Conservation (phyloP, 2,888 invertebrate genomes). For the Acleris holmiana region DNA sequence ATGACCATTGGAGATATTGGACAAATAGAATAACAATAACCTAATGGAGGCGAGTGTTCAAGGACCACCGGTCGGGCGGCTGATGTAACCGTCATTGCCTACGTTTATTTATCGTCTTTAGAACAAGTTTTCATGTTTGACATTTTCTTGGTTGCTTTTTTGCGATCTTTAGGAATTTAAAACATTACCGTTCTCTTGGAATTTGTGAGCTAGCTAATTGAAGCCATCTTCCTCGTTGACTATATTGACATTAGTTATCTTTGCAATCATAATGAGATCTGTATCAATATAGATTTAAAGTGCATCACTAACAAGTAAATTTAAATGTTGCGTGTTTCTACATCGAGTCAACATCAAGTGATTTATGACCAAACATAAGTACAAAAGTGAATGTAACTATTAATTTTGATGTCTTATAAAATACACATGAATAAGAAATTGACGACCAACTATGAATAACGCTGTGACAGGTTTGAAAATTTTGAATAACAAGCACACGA, state of each 20-base stretch:
- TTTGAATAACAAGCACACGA: conserved; percentile 11
- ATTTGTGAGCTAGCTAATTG: background rate
- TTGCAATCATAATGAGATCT: background rate
- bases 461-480: conserved; percentile 12
- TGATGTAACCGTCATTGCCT: conserved; percentile 34
- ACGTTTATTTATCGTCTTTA: conserved; percentile 22
- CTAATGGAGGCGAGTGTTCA: conserved; percentile 23
- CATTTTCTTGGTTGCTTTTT: conserved; percentile 24
- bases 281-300: background rate
- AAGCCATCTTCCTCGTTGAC: background rate
- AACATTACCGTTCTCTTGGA: conserved; percentile 14
- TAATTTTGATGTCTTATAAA: background rate
- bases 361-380: too few relatives aligned
- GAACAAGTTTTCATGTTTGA: conserved; percentile 33
- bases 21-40: conserved; percentile 38
- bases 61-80: conserved; percentile 32
- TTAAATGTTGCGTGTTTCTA: conserved; percentile 6
- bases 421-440: conserved; percentile 10
- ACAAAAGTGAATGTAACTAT: conserved; percentile 9
- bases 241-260: conserved; percentile 4
- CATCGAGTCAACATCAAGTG: background rate
- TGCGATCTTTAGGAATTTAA: conserved; percentile 11
- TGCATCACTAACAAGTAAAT: background rate
- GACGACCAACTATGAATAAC: conserved; percentile 15
- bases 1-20: conserved; percentile 27